These are phyloP conservation scores for Bradysia coprophila DNA, from an alignment of 1,140 invertebrate genomes.

Conservation along the genomic window DNA sequence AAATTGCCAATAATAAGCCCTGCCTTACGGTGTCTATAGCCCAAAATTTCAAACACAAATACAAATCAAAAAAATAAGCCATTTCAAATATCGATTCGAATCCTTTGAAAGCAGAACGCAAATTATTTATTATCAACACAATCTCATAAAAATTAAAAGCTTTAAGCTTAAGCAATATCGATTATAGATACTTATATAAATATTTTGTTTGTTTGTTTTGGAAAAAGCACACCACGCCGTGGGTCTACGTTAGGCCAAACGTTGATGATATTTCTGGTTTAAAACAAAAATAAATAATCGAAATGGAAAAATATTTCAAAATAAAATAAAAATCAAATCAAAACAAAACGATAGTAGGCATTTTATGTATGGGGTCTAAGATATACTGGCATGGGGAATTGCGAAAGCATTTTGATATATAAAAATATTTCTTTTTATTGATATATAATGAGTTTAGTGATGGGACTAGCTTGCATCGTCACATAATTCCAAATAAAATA, in stretches of 20 bases:
- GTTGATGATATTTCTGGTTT: neutral
- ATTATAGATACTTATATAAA: neutral
- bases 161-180: neutral
- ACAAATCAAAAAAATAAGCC: too few species aligned
- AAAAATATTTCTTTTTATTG: neutral
- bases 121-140: too few species aligned
- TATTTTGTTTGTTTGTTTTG: neutral
- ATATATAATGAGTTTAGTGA: too few species aligned
- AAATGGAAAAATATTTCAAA: neutral
- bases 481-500: too few species aligned
- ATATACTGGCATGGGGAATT: constrained; percentile 1
- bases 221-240: constrained; percentile 3
- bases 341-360: neutral
- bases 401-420: constrained; percentile 1
- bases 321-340: neutral
- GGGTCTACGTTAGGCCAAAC: constrained; percentile 4
- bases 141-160: too few species aligned
- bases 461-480: too few species aligned
- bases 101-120: too few species aligned
- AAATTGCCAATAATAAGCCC: too few species aligned
- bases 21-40: too few species aligned
- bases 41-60: too few species aligned
- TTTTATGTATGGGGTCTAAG: neutral
- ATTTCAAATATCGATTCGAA: too few species aligned
- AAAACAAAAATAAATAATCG: neutral